Percentiles rank a stretch among this genome's conserved stretches.
phyloP scores from a whole-genome alignment of 2,113 vertebrate genomes.

The Hemiscyllium ocellatum region DNA sequence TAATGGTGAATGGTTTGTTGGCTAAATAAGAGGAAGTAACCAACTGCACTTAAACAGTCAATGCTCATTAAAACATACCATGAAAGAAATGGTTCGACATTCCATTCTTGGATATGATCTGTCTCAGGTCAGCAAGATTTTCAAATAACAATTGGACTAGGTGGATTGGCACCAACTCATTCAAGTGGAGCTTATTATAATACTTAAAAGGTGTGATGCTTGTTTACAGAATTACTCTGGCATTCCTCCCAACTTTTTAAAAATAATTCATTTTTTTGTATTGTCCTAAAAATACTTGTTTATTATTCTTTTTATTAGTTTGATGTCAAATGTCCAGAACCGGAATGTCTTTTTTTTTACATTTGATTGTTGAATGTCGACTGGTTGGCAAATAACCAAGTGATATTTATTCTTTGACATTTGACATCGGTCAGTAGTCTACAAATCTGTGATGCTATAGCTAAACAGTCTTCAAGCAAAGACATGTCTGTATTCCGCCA shows the following conservation, averaged over 20 bases:
- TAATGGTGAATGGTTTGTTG: conserved; percentile 1
- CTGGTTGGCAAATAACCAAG: background rate
- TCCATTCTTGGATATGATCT: background rate
- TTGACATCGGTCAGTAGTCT: background rate
- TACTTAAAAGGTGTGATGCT: background rate
- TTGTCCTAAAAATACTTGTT: background rate
- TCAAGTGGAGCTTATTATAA: background rate
- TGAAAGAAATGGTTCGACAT: background rate
- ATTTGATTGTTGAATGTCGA: background rate
- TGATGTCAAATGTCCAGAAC: background rate
- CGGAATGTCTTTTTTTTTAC: background rate
- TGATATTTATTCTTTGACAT: background rate
- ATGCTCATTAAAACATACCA: conserved; percentile 1
- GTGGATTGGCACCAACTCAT: background rate
- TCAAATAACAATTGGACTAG: background rate
- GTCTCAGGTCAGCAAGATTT: background rate
- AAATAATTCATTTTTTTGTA: background rate
- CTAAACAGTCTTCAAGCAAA: background rate
- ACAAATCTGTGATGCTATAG: background rate
- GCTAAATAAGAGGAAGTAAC: conserved; percentile 3
- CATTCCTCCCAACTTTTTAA: background rate
- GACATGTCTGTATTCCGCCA: background rate
- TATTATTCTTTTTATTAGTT: background rate
- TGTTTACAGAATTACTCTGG: background rate
- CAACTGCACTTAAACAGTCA: conserved; percentile 24